Evolutionary conservation across 2,113 vertebrate genomes (phyloP), one percentile per base, ranked within the genome.

Genomic region (Clarias magur): DNA sequence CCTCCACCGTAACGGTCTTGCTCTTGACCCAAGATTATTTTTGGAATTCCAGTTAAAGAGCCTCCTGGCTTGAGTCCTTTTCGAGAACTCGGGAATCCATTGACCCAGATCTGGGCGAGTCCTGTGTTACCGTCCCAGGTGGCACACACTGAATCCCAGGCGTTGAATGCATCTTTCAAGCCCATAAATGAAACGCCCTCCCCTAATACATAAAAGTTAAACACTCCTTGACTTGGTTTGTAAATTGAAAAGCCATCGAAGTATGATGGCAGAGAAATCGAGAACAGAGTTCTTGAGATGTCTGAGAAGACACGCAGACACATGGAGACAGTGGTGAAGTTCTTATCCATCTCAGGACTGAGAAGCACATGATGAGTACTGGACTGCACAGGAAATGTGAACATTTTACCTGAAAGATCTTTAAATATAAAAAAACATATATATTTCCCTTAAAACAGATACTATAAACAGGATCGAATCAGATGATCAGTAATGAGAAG

Each of bases 91-190:
- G 80, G 84, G 23, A 63, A 76, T 38, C 88, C 87, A 11, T 91
- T 89, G 8, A 91, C 56, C 90, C 90, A 91, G 57, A 88, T 10
- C 88, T 91, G 90, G 30, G 23, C 25, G 11, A 91, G 13, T 13
- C 90, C 86, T 15, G 86, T 91, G 17, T 12, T 23, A 1, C 72
- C 63, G 2, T 89, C 82, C 90, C 90, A 91, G n/a, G 88, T 91
- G 27, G 53, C 81, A 6, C 90, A 91, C 4, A 88, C n/a, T 4
- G 90, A 91, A 85, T 88, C 81, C 88, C 86, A 89, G 30, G 60
- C 38, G 16, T 86, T 86, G 5, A 59, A 9, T 27, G 76, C 53
- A 38, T 84, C 82, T 15, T 38, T 27, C 57, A 89, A 34, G 62
- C 86, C 68, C 13, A 1, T 12, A 54, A 85, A 88, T 3, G 34